A percentile compares a stretch with the other conserved stretches of the same genome.
Evolutionary conservation across 2,888 invertebrate genomes (phyloP).

Genomic region (Drosophila histrio): DNA sequence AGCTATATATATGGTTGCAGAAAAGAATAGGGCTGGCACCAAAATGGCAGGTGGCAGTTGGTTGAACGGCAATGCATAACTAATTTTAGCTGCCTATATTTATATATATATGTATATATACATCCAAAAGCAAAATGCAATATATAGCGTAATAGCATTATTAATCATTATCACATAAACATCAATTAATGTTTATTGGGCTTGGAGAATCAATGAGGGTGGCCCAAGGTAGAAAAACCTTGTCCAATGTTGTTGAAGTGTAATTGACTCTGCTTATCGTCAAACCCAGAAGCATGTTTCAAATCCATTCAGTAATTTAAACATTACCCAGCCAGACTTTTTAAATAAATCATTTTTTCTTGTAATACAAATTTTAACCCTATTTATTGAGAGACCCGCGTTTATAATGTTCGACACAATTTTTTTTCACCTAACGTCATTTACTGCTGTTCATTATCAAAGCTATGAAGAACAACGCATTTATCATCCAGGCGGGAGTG

Average conservation of each 20-base stretch:
- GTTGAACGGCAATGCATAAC: constrained; percentile 12
- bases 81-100: constrained; percentile 9
- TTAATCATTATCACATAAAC: constrained; percentile 78
- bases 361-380: background rate
- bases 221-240: constrained; percentile 18
- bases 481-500: constrained; percentile 33
- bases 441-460: background rate
- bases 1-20: background rate
- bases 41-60: constrained; percentile 25
- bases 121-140: constrained; percentile 48
- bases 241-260: constrained; percentile 57
- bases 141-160: constrained; percentile 58
- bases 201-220: constrained; percentile 28
- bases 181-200: constrained; percentile 70
- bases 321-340: constrained; percentile 3
- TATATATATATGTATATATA: constrained; percentile 41
- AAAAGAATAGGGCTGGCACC: background rate
- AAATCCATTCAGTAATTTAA: background rate
- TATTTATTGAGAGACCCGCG: background rate
- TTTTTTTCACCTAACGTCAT: background rate
- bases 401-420: background rate
- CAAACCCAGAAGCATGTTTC: background rate
- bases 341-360: background rate
- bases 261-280: constrained; percentile 47
- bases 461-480: constrained; percentile 16